phyloP scores from a whole-genome alignment of 2,797 vertebrate species.

The Craterocephalus amniculus region DNA sequence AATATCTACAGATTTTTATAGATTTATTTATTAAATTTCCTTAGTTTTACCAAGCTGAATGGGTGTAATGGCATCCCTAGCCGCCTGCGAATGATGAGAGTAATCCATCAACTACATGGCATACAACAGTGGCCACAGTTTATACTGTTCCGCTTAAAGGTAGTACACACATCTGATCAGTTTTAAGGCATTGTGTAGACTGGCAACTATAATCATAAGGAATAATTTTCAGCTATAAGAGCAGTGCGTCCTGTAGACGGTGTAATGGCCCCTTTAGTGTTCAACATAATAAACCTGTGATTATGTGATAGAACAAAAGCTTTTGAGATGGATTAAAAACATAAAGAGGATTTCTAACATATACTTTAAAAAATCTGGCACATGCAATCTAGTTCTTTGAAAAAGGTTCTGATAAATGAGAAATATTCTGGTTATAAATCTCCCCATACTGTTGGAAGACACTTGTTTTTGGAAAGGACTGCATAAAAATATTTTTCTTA shows the following conservation, averaged over 20 bases:
- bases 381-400: background rate
- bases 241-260: conserved; percentile 9
- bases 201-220: background rate
- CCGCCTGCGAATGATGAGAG: background rate
- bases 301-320: background rate
- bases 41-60: background rate
- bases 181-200: conserved; percentile 7
- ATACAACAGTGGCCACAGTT: background rate
- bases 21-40: background rate
- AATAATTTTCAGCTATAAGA: background rate
- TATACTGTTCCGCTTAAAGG: background rate
- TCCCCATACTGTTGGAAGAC: background rate
- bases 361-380: background rate
- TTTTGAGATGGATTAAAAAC: background rate
- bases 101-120: background rate
- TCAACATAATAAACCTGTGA: background rate
- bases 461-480: background rate
- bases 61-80: background rate
- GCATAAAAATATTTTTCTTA: no score
- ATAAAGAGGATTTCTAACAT: background rate
- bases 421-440: background rate
- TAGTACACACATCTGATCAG: background rate
- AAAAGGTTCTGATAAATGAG: background rate
- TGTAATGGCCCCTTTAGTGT: background rate
- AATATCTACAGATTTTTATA: background rate